Evolutionary conservation across 2,113 vertebrate species (phyloP).

Genomic region (Phyllostomus hastatus): DNA sequence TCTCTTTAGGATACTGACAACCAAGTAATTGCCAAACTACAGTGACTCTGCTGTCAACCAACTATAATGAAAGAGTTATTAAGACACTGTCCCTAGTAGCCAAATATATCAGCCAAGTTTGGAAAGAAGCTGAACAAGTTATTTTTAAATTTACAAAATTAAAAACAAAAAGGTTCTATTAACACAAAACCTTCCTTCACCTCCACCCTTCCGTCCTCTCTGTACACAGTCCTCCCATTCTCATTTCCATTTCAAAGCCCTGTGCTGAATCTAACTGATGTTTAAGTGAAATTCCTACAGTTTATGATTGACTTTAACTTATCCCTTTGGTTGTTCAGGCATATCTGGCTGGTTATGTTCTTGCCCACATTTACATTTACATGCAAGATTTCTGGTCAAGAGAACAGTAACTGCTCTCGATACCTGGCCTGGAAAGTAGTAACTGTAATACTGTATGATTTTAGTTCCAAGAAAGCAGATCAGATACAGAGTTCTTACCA

Average conservation of each 20-base stretch:
- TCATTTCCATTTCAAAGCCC: slow-evolving; percentile 26
- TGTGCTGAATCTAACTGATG: slow-evolving; percentile 14
- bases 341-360: neutral
- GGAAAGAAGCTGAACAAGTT: slow-evolving; percentile 50
- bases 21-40: neutral
- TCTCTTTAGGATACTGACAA: neutral
- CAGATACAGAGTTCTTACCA: slow-evolving; percentile 4
- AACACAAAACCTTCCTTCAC: slow-evolving; percentile 33
- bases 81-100: slow-evolving; percentile 48
- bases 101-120: slow-evolving; percentile 46
- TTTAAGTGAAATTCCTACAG: slow-evolving; percentile 56
- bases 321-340: slow-evolving; percentile 58
- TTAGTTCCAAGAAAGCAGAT: slow-evolving; percentile 15
- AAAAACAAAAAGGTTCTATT: slow-evolving; percentile 56
- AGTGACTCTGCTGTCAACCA: slow-evolving; percentile 27
- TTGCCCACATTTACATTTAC: slow-evolving; percentile 32
- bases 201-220: neutral
- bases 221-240: neutral
- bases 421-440: slow-evolving; percentile 38
- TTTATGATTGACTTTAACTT: slow-evolving; percentile 56
- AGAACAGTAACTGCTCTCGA: neutral
- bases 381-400: slow-evolving; percentile 32
- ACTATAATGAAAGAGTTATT: slow-evolving; percentile 10
- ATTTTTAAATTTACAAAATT: slow-evolving; percentile 59
- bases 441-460: slow-evolving; percentile 35